Evolutionary conservation across 2,113 vertebrate species (phyloP).

Genomic region (Athene cunicularia): DNA sequence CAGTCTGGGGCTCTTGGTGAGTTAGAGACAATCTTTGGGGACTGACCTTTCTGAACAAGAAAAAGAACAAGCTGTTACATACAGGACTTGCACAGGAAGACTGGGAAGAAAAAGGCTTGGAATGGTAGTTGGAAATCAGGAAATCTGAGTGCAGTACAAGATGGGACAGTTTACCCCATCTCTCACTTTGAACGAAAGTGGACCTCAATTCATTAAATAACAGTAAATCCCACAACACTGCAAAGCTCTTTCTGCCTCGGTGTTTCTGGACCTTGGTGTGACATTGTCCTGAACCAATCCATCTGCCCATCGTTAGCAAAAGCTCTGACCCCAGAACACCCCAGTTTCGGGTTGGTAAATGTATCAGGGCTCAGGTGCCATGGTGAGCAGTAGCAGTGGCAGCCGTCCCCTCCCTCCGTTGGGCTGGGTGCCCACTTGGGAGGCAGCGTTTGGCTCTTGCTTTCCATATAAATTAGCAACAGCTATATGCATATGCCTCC

Average conservation of each 20-base stretch:
- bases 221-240: not conserved
- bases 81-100: not conserved
- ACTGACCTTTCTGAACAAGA: not conserved
- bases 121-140: not conserved
- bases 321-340: not conserved
- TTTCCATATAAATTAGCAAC: not conserved
- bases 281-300: not conserved
- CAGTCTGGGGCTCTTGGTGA: not conserved
- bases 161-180: not conserved
- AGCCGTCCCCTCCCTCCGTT: accelerated
- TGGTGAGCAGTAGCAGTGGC: not conserved
- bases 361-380: not conserved
- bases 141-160: not conserved
- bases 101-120: not conserved
- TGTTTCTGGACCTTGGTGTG: not conserved
- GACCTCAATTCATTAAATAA: not conserved
- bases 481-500: not conserved
- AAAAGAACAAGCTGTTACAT: not conserved
- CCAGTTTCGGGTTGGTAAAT: not conserved
- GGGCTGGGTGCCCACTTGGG: not conserved
- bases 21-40: not conserved
- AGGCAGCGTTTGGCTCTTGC: not conserved
- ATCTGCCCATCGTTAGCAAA: not conserved
- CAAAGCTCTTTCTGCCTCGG: not conserved
- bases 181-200: not conserved